Base-by-base conservation (phyloP, 1,140 invertebrate species). In the Helicoverpa zea region DNA sequence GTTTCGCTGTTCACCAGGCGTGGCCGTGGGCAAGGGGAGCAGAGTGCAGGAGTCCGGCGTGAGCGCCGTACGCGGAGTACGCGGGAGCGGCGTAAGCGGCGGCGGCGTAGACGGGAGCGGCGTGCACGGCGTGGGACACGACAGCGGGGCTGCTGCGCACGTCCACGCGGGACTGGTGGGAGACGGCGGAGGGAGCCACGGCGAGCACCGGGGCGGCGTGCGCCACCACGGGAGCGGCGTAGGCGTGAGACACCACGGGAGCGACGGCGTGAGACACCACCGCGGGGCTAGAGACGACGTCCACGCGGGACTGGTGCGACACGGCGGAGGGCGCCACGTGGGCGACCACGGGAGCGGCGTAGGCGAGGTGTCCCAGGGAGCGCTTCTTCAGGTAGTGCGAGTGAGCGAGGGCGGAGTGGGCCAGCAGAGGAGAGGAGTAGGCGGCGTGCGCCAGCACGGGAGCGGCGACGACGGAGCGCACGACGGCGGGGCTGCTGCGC, bases 151-250 rank as follows among this genome's bases (percentile, higher is more conserved):
- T 87, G 64, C 87, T 86, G 87, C 92, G 83, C 13, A 89, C 83
- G 54, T 90, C 89, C 11, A 88, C 87, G 49, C 89, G 92, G 80
- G 94, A 93, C 81, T 95, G 93, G 68, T 95, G 94, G 0, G 95
- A 95, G 1, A 95, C 93, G 35, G 87, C 88, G 16, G 87, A 81
- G 52, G 89, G 84, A 30, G 85, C 84, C 5, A 81, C 84, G 13
- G 23, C 23, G 23, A 23, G 23, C 23, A 23, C 23, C 23, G 23
- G 23, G 23, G 23, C 23, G 23, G 23, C 23, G 23, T 23, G 23
- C 23, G 80, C 81, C 13, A 79, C 82, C 16, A 83, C 84, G 66
- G 80, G 84, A 2, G 81, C 87, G 80, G 90, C 85, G 59, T 88
- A 84, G n/a, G 87, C 84, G 84, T 58, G 70, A 47, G 61, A 58